Evolutionary conservation across 2,797 vertebrate species (phyloP).

Genomic region (Geotrypetes seraphini): DNA sequence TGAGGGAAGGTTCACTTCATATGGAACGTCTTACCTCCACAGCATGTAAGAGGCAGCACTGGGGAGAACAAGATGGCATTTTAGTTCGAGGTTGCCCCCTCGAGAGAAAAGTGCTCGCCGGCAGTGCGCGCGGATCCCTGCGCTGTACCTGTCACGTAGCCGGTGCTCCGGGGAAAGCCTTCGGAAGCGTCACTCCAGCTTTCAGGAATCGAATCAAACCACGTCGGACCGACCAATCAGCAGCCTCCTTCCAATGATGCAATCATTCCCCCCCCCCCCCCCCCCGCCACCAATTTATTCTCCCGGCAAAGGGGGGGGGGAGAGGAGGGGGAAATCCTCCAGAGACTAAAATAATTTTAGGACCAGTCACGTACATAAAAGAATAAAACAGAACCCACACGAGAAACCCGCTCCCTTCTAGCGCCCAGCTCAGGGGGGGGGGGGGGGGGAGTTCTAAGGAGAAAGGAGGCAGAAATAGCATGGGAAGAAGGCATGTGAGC

Average conservation of each 20-base stretch:
- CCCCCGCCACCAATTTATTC: slow-evolving; percentile 53
- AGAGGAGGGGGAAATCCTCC: no score
- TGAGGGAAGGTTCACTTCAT: slow-evolving; percentile 18
- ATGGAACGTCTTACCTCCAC: slow-evolving; percentile 66
- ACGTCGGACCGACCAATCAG: slow-evolving; percentile 73
- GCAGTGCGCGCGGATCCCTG: slow-evolving; percentile 24
- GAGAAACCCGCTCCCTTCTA: no score
- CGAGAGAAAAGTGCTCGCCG: slow-evolving; percentile 36
- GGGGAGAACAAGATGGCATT: slow-evolving; percentile 81
- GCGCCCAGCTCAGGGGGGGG: no score
- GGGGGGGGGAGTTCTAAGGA: slow-evolving; percentile 10
- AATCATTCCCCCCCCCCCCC: slow-evolving; percentile 73
- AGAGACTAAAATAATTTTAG: background rate
- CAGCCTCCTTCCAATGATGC: slow-evolving; percentile 75
- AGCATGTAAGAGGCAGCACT: slow-evolving; percentile 73
- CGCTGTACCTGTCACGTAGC: slow-evolving; percentile 50
- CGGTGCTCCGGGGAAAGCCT: slow-evolving; percentile 51
- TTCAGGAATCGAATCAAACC: slow-evolving; percentile 82
- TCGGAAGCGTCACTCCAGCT: slow-evolving; percentile 61
- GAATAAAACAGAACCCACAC: background rate
- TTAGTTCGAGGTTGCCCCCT: slow-evolving; percentile 57
- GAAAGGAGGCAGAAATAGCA: background rate
- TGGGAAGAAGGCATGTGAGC: slow-evolving; percentile 12
- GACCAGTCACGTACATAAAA: background rate
- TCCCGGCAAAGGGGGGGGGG: no score